phyloP scores from a whole-genome alignment of 2,888 invertebrate genomes.

The Nephrotoma flavescens region DNA sequence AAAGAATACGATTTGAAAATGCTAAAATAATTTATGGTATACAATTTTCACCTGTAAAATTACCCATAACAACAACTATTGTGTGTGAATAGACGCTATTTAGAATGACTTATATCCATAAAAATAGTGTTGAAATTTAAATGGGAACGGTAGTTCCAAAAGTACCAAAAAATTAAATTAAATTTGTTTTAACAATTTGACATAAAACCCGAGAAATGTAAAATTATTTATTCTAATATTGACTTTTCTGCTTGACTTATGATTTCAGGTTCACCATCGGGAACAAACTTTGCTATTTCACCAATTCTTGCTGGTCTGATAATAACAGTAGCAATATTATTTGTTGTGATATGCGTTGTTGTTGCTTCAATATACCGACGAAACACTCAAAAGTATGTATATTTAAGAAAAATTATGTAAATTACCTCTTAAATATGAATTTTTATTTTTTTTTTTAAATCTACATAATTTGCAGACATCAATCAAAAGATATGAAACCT shows the following conservation, averaged over 20 bases:
- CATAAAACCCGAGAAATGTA: not conserved
- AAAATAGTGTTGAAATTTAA: no score
- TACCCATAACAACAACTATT: no score
- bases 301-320: slow-evolving; percentile 63
- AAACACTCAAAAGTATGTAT: slow-evolving; percentile 30
- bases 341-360: slow-evolving; percentile 61
- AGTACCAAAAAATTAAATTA: not conserved
- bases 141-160: no score
- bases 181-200: no score
- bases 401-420: not conserved
- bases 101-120: no score
- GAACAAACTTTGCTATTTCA: slow-evolving; percentile 49
- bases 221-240: not conserved
- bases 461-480: not conserved
- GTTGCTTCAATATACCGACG: slow-evolving; percentile 51
- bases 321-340: slow-evolving; percentile 58
- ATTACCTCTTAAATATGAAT: not conserved
- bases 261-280: slow-evolving; percentile 42
- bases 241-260: not conserved
- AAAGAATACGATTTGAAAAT: no score
- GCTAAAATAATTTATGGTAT: no score
- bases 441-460: not conserved
- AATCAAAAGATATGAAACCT: not conserved
- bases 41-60: no score
- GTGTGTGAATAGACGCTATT: no score